Evolutionary conservation across 2,797 vertebrate genomes (phyloP).

Genomic region (Eremophila alpestris): DNA sequence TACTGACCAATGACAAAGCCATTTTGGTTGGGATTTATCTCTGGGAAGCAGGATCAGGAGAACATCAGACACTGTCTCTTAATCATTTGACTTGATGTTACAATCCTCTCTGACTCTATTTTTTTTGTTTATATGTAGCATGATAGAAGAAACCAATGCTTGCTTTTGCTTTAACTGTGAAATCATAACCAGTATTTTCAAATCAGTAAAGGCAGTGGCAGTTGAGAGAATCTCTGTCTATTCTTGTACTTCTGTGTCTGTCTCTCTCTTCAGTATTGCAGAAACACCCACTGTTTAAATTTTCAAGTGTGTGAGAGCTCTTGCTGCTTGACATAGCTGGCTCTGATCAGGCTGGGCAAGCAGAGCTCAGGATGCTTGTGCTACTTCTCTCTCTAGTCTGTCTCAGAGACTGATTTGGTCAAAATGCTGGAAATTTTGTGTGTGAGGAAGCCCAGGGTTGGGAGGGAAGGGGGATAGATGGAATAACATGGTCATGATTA

Average conservation of each 20-base stretch:
- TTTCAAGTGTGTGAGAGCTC: background rate
- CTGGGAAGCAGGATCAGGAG: background rate
- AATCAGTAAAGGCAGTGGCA: background rate
- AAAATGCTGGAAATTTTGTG: background rate
- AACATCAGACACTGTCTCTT: background rate
- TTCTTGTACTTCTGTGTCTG: fast-evolving
- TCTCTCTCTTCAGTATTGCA: background rate
- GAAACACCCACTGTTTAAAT: background rate
- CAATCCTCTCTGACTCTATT: background rate
- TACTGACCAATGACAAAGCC: background rate
- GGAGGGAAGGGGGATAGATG: background rate
- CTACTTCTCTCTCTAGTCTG: background rate
- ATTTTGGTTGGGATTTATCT: background rate
- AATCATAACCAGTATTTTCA: background rate
- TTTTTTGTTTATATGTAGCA: fast-evolving
- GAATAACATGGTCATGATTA: fast-evolving
- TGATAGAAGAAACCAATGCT: background rate
- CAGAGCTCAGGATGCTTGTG: background rate
- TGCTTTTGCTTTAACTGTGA: background rate
- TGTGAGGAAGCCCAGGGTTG: background rate
- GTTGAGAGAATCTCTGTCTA: background rate
- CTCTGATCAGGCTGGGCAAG: background rate
- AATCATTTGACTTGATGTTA: background rate
- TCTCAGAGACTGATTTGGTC: too few species aligned
- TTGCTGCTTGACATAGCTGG: background rate